Evolutionary conservation across 2,797 vertebrate species (phyloP).

Genomic region (Emydoidea blandingii): DNA sequence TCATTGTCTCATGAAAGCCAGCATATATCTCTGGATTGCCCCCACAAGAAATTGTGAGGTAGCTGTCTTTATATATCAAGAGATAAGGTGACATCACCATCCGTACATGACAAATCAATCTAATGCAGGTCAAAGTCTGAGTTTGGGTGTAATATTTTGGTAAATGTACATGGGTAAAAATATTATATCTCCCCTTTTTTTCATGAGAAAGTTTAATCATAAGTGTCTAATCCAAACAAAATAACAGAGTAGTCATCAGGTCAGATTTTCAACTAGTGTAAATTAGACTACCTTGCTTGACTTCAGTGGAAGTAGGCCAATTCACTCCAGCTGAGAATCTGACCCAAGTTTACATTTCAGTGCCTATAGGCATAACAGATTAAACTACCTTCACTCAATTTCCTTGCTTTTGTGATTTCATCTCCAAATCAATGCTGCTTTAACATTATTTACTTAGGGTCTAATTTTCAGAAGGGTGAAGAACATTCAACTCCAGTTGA

Average conservation of each 20-base stretch:
- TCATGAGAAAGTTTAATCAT: background rate
- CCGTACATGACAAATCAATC: background rate
- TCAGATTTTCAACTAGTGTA: background rate
- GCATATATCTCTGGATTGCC: background rate
- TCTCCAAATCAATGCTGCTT: constrained; percentile 51
- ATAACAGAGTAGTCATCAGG: background rate
- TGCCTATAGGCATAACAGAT: constrained; percentile 17
- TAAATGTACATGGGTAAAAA: background rate
- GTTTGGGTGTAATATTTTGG: background rate
- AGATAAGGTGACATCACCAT: background rate
- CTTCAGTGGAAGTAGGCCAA: constrained; percentile 2
- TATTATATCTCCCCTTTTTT: background rate
- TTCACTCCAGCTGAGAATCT: constrained; percentile 6
- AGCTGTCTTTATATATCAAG: background rate
- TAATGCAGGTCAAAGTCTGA: background rate
- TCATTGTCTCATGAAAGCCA: background rate
- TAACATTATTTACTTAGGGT: constrained; percentile 45
- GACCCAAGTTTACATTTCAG: constrained; percentile 29
- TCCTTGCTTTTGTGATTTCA: constrained; percentile 55
- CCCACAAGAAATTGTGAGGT: background rate
- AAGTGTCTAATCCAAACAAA: constrained; percentile 5
- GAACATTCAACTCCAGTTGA: constrained; percentile 43
- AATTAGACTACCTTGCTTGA: background rate
- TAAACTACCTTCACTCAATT: constrained; percentile 43
- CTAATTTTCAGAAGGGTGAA: constrained; percentile 49